A percentile compares a stretch with the other conserved stretches of the same genome.
Conservation (phyloP, 2,888 invertebrate genomes). For the Acrocera orbiculus region DNA sequence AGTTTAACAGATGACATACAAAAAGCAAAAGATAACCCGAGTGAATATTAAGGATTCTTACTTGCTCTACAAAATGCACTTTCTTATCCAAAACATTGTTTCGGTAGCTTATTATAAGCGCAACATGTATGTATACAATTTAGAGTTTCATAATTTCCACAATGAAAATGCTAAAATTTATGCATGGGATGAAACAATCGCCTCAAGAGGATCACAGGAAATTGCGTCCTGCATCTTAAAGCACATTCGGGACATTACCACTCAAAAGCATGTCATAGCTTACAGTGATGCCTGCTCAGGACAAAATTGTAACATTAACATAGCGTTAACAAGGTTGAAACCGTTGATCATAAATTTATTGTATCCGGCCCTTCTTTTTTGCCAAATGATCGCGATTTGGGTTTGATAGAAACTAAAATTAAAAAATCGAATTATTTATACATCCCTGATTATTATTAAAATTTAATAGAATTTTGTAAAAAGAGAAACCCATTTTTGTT, state of each 20-base stretch:
- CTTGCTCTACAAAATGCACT: neutral
- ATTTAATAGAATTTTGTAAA: no score
- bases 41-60: neutral
- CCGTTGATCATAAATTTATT: neutral
- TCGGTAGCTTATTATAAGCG: slow-evolving; percentile 18
- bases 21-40: neutral
- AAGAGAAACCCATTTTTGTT: no score
- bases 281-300: slow-evolving; percentile 2
- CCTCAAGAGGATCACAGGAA: neutral
- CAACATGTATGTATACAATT: slow-evolving; percentile 16
- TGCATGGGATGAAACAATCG: neutral
- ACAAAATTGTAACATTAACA: neutral
- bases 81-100: slow-evolving; percentile 14
- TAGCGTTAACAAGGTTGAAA: neutral
- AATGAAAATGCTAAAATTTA: slow-evolving; percentile 2
- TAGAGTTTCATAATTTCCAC: slow-evolving; percentile 16
- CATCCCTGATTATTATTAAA: no score
- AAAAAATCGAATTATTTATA: no score
- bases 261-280: neutral
- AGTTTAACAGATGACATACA: no score
- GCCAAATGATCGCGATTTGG: neutral
- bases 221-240: neutral
- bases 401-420: neutral
- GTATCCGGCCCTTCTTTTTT: neutral
- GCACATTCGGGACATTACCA: neutral